Evolutionary conservation across 2,888 invertebrate genomes (phyloP), one percentile per base, ranked within the genome.

Genomic region (Acleris literana): DNA sequence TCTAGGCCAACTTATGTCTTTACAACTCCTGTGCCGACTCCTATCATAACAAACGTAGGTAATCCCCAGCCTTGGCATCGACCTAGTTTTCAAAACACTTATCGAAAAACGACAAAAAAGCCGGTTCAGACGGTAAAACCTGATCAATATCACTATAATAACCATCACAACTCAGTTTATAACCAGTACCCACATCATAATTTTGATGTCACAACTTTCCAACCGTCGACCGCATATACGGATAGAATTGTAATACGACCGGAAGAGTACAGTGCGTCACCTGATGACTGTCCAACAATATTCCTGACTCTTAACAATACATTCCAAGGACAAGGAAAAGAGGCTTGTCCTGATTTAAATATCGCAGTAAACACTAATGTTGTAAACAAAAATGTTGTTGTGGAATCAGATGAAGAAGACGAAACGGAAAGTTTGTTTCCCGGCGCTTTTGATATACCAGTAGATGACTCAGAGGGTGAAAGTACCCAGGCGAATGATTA

Each of bases 331-430:
- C 93, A 94, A 77, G 93, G 90, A 55, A 95, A 95, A 79, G 94
- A 94, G 74, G 95, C 93, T 5, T 96, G 96, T 74, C 94, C 95
- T 0, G 95, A 95, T 85, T 84, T 95, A 68, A 95, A 95, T 77
- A 94, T 96, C 64, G 94, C 95, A 17, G 94, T 96, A 2, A 95
- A 95, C 71, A 95, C 95, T 0, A 95, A 95, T 74, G 92, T 95
- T 2, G 88, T 95, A 49, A 95, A 94, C 72, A 94, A 93, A 68
- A 94, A 93, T 68, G 86, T 92, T 29, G 87, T 92, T 11, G 79
- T 89, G 33, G 93, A 93, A 72, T 84, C 92, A 0, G 90, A 91
- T 6, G 91, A 90, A 71, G 90, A 90, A 71, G 90, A 91, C 55
- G 80, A 80, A 5, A 64, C 77, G 6, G 85, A 86, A 5, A 78